Evolutionary conservation across 2,888 invertebrate genomes (phyloP).

Genomic region (Acanthosepion lycidas): DNA sequence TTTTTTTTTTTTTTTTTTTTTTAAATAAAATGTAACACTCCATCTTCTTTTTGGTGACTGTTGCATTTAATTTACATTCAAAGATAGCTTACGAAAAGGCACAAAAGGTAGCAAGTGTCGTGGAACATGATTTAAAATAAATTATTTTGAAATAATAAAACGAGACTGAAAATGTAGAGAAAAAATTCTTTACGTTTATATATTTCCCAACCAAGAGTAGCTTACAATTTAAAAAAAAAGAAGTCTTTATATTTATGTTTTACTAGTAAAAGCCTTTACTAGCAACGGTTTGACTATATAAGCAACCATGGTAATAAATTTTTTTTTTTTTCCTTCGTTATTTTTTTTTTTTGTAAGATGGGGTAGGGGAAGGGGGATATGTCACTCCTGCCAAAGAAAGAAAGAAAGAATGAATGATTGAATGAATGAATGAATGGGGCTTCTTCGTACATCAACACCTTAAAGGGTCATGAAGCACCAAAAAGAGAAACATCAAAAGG

Average conservation of each 20-base stretch:
- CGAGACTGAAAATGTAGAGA: not conserved
- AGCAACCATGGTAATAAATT: not conserved
- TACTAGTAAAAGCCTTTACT: not conserved
- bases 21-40: no score
- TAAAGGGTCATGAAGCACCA: not conserved
- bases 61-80: no score
- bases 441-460: not conserved
- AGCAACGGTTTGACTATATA: not conserved
- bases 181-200: not conserved
- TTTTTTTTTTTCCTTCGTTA: not conserved
- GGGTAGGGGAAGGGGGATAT: not conserved
- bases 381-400: not conserved
- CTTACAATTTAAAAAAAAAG: not conserved
- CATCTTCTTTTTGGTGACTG: no score
- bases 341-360: not conserved
- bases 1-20: no score
- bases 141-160: not conserved
- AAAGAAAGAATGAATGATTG: not conserved
- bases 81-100: no score
- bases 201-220: slow-evolving; percentile 11
- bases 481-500: not conserved
- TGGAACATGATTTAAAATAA: no score
- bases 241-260: not conserved
- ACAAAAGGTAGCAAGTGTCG: no score
- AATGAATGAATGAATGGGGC: not conserved